A percentile compares a stretch with the other conserved stretches of the same genome.
Conservation (phyloP, 2,113 vertebrate genomes). For the Cathartes aura region DNA sequence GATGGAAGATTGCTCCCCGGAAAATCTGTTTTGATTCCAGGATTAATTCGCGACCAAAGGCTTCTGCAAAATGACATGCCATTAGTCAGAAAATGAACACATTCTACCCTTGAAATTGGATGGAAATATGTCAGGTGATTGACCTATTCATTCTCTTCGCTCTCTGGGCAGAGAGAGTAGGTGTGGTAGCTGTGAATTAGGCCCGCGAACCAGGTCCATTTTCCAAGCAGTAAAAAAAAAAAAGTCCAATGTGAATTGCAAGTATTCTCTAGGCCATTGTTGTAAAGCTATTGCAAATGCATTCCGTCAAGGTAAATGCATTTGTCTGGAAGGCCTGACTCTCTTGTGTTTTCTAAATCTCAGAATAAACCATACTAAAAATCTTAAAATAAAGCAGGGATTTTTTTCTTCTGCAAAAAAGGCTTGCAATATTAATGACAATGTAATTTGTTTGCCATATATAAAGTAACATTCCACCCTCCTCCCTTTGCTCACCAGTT, state of each 20-base stretch:
- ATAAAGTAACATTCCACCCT: slow-evolving; percentile 70
- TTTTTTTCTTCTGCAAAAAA: slow-evolving; percentile 63
- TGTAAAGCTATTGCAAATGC: slow-evolving; percentile 90
- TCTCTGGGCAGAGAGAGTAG: slow-evolving; percentile 85
- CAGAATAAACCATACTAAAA: slow-evolving; percentile 84
- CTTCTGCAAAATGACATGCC: slow-evolving; percentile 99
- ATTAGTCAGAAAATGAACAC: slow-evolving; percentile 99
- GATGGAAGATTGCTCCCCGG: slow-evolving; percentile 99
- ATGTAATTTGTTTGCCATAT: slow-evolving; percentile 86
- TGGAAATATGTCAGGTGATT: slow-evolving; percentile 99
- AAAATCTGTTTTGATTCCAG: slow-evolving; percentile 99
- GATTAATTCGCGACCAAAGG: slow-evolving; percentile 99
- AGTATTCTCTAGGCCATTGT: slow-evolving; percentile 93
- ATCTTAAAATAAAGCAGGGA: slow-evolving; percentile 90
- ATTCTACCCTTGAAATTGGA: slow-evolving; percentile 99
- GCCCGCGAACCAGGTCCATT: slow-evolving; percentile 83
- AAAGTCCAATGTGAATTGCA: slow-evolving; percentile 85
- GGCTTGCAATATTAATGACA: slow-evolving; percentile 91
- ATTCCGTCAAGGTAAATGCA: slow-evolving; percentile 90
- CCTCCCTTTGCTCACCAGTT: slow-evolving; percentile 42
- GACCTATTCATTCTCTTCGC: slow-evolving; percentile 90
- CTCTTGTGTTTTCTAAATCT: slow-evolving; percentile 92
- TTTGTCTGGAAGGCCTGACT: slow-evolving; percentile 83
- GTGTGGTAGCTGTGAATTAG: slow-evolving; percentile 87
- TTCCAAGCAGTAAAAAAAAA: slow-evolving; percentile 78